Evolutionary conservation across 2,888 invertebrate genomes (phyloP).

Genomic region (Nomada ferruginata): DNA sequence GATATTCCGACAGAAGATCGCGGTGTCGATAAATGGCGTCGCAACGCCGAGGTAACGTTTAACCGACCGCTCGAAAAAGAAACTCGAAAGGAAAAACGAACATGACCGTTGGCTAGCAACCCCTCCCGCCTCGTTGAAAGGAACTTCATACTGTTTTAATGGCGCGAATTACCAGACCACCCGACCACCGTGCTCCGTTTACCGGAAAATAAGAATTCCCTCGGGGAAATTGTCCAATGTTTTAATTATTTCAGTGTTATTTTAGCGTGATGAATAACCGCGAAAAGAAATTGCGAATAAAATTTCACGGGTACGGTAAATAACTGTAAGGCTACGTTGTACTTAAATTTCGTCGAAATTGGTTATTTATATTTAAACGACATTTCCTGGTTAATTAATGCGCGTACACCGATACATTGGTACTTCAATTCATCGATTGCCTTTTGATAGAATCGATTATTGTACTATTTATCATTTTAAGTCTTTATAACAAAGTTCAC

Average conservation of each 20-base stretch:
- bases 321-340: too few species aligned
- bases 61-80: slow-evolving; percentile 17
- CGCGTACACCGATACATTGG: too few species aligned
- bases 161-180: slow-evolving; percentile 34
- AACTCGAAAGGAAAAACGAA: slow-evolving; percentile 24
- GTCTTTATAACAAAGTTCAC: too few species aligned
- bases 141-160: slow-evolving; percentile 41
- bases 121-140: slow-evolving; percentile 4
- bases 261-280: background rate
- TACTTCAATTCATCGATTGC: too few species aligned
- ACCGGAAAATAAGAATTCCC: slow-evolving; percentile 21
- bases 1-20: slow-evolving; percentile 45
- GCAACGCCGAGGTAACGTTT: slow-evolving; percentile 39
- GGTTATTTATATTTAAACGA: too few species aligned
- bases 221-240: slow-evolving; percentile 23
- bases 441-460: too few species aligned
- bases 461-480: too few species aligned
- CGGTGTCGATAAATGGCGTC: slow-evolving; percentile 48
- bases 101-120: slow-evolving; percentile 18
- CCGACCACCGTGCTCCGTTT: slow-evolving; percentile 15
- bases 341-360: too few species aligned
- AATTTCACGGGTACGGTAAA: background rate
- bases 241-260: slow-evolving; percentile 32
- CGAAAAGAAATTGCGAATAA: background rate
- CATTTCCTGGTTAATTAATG: too few species aligned